phyloP scores from a whole-genome alignment of 1,140 invertebrate species.

The Polyergus mexicanus region DNA sequence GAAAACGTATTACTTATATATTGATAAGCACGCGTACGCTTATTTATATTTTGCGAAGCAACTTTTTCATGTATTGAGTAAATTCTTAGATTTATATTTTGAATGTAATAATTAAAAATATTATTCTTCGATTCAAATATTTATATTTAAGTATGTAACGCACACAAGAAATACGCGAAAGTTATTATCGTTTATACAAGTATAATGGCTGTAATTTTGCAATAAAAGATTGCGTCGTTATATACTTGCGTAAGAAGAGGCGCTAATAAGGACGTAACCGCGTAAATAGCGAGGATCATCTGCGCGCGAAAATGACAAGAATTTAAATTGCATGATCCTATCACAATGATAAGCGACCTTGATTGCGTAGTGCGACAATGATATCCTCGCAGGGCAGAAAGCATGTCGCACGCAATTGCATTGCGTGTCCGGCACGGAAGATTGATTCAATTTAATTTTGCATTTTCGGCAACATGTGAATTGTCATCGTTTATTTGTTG shows the following conservation, averaged over 20 bases:
- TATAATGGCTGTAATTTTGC: background rate
- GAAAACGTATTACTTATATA: constrained; percentile 20
- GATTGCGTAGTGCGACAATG: constrained; percentile 63
- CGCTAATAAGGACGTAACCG: constrained; percentile 27
- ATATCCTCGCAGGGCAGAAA: constrained; percentile 66
- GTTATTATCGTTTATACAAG: background rate
- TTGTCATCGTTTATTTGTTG: constrained; percentile 12
- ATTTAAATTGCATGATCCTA: constrained; percentile 56
- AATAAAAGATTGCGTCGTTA: background rate
- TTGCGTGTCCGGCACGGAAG: constrained; percentile 42
- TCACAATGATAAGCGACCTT: constrained; percentile 67
- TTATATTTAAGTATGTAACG: background rate
- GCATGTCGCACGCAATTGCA: constrained; percentile 52
- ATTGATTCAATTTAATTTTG: constrained; percentile 61
- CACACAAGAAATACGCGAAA: background rate
- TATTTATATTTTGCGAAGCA: background rate
- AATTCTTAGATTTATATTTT: background rate
- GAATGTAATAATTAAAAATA: background rate
- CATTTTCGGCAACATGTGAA: constrained; percentile 56
- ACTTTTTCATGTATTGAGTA: background rate
- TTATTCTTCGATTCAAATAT: background rate
- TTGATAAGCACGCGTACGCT: background rate
- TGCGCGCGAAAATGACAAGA: constrained; percentile 31
- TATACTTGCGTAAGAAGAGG: background rate
- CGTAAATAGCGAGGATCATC: constrained; percentile 12